A percentile compares a stretch with the other conserved stretches of the same genome.
phyloP scores from a whole-genome alignment of 2,113 vertebrate genomes.

The Nycticryphes semicollaris region DNA sequence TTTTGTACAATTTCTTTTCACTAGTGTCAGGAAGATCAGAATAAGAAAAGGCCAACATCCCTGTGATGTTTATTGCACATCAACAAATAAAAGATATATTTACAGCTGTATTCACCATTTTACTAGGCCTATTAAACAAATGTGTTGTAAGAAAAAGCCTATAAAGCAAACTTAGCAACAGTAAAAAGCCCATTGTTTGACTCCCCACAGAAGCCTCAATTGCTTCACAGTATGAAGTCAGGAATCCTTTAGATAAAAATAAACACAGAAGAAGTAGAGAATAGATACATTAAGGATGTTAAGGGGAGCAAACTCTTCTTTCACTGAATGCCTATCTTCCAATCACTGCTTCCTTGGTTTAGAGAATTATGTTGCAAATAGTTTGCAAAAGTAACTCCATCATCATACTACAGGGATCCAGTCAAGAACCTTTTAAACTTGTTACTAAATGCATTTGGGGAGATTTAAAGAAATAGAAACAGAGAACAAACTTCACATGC shows the following conservation, averaged over 20 bases:
- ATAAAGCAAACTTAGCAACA: constrained; percentile 60
- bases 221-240: constrained; percentile 64
- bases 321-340: background rate
- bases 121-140: constrained; percentile 60
- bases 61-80: constrained; percentile 41
- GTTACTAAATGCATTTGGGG: background rate
- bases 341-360: background rate
- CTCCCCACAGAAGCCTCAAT: constrained; percentile 52
- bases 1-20: constrained; percentile 43
- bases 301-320: constrained; percentile 10
- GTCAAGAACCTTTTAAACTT: background rate
- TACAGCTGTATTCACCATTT: constrained; percentile 53
- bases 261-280: constrained; percentile 29
- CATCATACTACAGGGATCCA: background rate
- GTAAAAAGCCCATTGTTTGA: constrained; percentile 53
- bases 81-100: constrained; percentile 54
- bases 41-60: constrained; percentile 33
- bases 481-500: background rate
- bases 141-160: constrained; percentile 34
- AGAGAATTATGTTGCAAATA: background rate
- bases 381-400: background rate
- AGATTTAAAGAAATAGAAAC: background rate
- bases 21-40: constrained; percentile 19
- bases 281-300: constrained; percentile 5
- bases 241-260: constrained; percentile 64